phyloP scores from a whole-genome alignment of 2,797 vertebrate species.

The Alcedo quadribrachys region DNA sequence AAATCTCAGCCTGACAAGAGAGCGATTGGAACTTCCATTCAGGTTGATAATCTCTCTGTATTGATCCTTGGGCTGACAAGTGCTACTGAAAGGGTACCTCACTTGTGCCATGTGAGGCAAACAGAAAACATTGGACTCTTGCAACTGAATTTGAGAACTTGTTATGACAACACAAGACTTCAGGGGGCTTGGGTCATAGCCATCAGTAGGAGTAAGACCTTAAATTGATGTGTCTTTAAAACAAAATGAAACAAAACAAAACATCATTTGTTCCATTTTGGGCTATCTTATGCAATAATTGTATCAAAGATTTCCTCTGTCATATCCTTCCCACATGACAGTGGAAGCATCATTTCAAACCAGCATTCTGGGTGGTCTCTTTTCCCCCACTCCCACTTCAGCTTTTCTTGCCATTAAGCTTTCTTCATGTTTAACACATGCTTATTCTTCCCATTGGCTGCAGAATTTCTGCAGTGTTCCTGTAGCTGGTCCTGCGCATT shows the following conservation, averaged over 20 bases:
- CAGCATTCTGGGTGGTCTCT: conserved; percentile 36
- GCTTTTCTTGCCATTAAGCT: conserved; percentile 28
- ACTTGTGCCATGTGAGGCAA: neutral
- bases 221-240: neutral
- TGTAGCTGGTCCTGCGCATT: neutral
- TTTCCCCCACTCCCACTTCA: conserved; percentile 61
- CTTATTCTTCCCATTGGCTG: conserved; percentile 37
- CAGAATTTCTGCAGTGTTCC: conserved; percentile 20
- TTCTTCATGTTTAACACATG: conserved; percentile 30
- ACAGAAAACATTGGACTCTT: neutral
- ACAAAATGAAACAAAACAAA: neutral
- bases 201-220: neutral
- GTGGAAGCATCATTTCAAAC: conserved; percentile 44
- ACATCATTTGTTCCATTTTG: conserved; percentile 29
- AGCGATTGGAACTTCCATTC: neutral
- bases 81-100: neutral
- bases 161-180: neutral
- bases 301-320: conserved; percentile 35
- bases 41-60: neutral
- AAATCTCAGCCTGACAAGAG: neutral
- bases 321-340: conserved; percentile 49
- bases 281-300: conserved; percentile 35
- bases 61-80: neutral
- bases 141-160: neutral
- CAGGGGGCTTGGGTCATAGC: neutral